Base-by-base conservation (phyloP, 2,113 vertebrate genomes). In the Gobius niger region DNA sequence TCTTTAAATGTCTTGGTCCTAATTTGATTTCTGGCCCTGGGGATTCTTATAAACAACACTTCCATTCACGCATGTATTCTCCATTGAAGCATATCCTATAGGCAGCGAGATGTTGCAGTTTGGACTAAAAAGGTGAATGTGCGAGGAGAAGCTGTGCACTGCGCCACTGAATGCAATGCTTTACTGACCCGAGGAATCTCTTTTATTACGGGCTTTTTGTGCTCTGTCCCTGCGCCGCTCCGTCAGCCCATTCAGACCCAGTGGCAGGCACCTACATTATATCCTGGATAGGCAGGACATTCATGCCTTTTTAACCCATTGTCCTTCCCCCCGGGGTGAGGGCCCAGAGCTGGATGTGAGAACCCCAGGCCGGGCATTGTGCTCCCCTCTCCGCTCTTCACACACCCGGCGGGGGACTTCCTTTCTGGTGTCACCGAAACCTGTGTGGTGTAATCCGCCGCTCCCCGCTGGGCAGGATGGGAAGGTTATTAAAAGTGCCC, bases 381-480 rank as follows among this genome's bases (percentile, higher is more conserved):
- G 91, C 90, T 57, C 54, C 85, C 86, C 88, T 92, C 88, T 81
- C 83, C 84, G 85, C 90, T 92, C 91, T 92, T 92, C 92, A 92
- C 89, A 91, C 86, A 87, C 93, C 83, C 92, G 81, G 92, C 90
- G 77, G 93, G 93, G 88, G 78, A 94, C 91, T 92, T 93, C 93
- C 93, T 93, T 92, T 93, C 91, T 93, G 89, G 91, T 94, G 92
- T 94, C 91, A 93, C 90, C 88, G 88, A 93, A 93, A 93, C 93
- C 91, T 87, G 91, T 93, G 91, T 89, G 88, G 91, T 90, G 91
- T 94, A 94, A 93, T 94, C 92, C 92, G 80, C 82, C 80, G 83
- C 90, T 89, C 90, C 92, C 88, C 59, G 89, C 89, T 91, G 85
- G 88, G 90, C 93, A 91, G 90, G 92, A 90, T 91, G 92, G 90